These are phyloP conservation scores for Bradypodion ventrale DNA, from an alignment of 2,797 vertebrate genomes.

Conservation along the genomic window DNA sequence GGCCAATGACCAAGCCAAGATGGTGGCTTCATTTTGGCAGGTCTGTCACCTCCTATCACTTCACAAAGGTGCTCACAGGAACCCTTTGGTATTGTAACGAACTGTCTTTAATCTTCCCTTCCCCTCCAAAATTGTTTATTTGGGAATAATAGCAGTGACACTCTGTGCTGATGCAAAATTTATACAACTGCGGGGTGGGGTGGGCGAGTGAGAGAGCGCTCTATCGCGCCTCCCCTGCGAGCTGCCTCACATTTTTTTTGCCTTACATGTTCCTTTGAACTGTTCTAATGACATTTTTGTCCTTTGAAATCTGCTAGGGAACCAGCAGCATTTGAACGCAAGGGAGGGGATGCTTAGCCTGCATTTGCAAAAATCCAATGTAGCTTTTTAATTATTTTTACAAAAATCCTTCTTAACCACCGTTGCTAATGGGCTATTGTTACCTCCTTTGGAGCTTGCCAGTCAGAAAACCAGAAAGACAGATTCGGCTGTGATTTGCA, in stretches of 20 bases:
- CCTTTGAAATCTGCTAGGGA: slow-evolving; percentile 65
- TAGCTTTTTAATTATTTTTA: neutral
- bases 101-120: neutral
- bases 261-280: slow-evolving; percentile 63
- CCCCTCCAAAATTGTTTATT: slow-evolving; percentile 42
- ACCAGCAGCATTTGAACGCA: slow-evolving; percentile 62
- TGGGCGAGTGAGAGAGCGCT: slow-evolving; percentile 56
- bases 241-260: slow-evolving; percentile 60
- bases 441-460: no score
- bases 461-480: no score
- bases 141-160: slow-evolving; percentile 32
- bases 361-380: neutral
- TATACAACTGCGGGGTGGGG: slow-evolving; percentile 28
- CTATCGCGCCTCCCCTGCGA: slow-evolving; percentile 54
- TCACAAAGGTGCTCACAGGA: no score
- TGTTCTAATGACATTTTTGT: slow-evolving; percentile 54
- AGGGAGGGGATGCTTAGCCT: slow-evolving; percentile 19
- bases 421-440: neutral
- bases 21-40: no score
- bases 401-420: neutral
- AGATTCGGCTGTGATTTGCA: no score
- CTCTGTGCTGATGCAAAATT: slow-evolving; percentile 31
- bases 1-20: no score
- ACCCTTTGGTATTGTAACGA: neutral
- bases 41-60: no score